A percentile compares a stretch with the other conserved stretches of the same genome.
phyloP scores from a whole-genome alignment of 1,140 invertebrate genomes.

The Brachystomella parvula region DNA sequence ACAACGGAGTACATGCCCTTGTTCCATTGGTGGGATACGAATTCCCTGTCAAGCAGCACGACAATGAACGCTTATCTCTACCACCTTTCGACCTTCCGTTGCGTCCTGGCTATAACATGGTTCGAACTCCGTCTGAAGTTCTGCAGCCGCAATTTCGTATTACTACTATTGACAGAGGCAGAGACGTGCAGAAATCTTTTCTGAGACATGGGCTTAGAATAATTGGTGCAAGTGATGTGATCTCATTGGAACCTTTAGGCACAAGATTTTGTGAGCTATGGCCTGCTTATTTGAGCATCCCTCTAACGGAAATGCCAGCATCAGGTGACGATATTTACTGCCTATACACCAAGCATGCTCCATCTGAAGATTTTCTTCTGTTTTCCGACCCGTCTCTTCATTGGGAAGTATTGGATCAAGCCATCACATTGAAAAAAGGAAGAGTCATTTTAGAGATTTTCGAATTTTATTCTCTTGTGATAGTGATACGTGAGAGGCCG shows the following conservation, averaged over 20 bases:
- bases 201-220: constrained; percentile 11
- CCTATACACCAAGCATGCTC: constrained; percentile 34
- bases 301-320: constrained; percentile 26
- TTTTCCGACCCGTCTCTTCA: background rate
- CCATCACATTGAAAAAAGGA: background rate
- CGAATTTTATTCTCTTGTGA: constrained; percentile 37
- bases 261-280: constrained; percentile 31
- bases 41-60: background rate
- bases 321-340: constrained; percentile 33
- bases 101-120: background rate
- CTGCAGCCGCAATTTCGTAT: too few relatives aligned
- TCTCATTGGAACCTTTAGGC: constrained; percentile 39
- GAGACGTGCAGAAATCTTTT: constrained; percentile 1
- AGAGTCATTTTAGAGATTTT: background rate
- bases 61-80: background rate
- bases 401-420: background rate
- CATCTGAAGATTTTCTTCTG: too few relatives aligned
- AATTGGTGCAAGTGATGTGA: constrained; percentile 34
- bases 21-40: constrained; percentile 8
- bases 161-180: background rate
- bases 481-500: constrained; percentile 33
- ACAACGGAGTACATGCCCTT: background rate
- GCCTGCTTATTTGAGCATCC: constrained; percentile 37
- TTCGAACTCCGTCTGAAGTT: background rate
- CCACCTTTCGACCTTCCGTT: background rate